These are phyloP conservation scores for Pedionomus torquatus DNA, from an alignment of 2,113 vertebrate species.

Conservation along the genomic window DNA sequence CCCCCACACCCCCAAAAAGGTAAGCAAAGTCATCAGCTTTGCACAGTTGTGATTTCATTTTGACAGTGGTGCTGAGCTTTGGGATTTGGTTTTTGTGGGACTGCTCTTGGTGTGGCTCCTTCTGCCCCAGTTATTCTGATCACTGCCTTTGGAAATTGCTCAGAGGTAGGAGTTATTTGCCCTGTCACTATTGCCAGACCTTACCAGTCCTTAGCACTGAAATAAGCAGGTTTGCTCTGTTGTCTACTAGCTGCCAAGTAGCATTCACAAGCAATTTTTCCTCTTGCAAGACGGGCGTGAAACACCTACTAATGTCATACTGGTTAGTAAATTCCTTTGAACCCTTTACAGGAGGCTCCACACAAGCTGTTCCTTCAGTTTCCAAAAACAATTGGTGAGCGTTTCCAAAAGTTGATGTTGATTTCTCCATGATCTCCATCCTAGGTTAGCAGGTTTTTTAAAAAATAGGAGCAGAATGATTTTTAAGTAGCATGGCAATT, in stretches of 20 bases:
- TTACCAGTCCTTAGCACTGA: neutral
- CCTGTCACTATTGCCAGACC: neutral
- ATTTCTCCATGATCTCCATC: neutral
- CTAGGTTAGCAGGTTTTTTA: fast-evolving
- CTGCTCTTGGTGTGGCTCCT: neutral
- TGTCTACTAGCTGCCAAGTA: neutral
- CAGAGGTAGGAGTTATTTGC: neutral
- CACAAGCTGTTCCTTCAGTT: neutral
- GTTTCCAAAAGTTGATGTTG: neutral
- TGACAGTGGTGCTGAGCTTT: neutral
- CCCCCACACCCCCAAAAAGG: neutral
- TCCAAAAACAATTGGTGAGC: neutral
- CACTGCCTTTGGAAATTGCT: neutral
- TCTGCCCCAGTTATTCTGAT: neutral
- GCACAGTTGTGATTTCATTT: neutral
- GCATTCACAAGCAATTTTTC: neutral
- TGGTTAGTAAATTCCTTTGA: neutral
- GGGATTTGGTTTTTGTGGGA: neutral
- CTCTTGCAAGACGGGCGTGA: neutral
- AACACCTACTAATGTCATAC: neutral
- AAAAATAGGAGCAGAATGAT: neutral
- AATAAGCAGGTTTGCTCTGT: neutral
- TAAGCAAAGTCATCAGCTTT: neutral
- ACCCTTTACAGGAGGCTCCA: neutral
- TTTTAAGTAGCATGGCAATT: neutral